Evolutionary conservation across 92 coral and sea anemone genomes (phyloP), one percentile per base, ranked within the genome.

Genomic region (Anthopleura xanthogrammica): DNA sequence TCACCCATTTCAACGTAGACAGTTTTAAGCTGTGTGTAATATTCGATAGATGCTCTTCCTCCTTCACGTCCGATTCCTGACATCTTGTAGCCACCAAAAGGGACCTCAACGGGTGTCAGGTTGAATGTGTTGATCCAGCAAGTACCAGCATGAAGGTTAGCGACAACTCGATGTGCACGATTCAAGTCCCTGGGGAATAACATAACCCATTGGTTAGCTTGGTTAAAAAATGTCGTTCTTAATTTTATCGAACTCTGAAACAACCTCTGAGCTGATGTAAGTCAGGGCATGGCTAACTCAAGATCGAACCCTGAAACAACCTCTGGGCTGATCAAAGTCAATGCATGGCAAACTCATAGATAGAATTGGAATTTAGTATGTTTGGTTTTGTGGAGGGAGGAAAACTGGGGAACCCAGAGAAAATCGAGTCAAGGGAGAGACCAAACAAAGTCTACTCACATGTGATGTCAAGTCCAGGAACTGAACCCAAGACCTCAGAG

Each of bases 51-150:
- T 2, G 92, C 98, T 52, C 86, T 89, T 7, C 99, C 94, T 16
- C 94, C 90, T 70, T 97, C 99, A 20, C 99, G 94, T 2, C 99
- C 99, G 7, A 97, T 91, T 1, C 99, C 99, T 16, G 99, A 97
- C 98, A 92, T 92, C 77, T 97, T 97, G 88, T 90, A 97, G 16
- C 99, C 99, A 19, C 99, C 99, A 40, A 90, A 88, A 6, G 99
- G 99, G n/a, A 97, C 91, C 81, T 94, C 97, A 8, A 89, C 92
- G 2, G 93, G 98, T 64, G 90, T 90, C 14, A 97, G 80, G 76
- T 91, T 92, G 80, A 91, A 97, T 8, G 88, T 83, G 80, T 97
- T 97, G 88, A 97, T 89, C 98, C 98, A 97, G 77, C 95, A 91
- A 7, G 87, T 83, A n/a, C 99, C 99, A 12, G 99, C 98, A 72